phyloP scores from a whole-genome alignment of 2,797 vertebrate genomes.

The Pangasius djambal region DNA sequence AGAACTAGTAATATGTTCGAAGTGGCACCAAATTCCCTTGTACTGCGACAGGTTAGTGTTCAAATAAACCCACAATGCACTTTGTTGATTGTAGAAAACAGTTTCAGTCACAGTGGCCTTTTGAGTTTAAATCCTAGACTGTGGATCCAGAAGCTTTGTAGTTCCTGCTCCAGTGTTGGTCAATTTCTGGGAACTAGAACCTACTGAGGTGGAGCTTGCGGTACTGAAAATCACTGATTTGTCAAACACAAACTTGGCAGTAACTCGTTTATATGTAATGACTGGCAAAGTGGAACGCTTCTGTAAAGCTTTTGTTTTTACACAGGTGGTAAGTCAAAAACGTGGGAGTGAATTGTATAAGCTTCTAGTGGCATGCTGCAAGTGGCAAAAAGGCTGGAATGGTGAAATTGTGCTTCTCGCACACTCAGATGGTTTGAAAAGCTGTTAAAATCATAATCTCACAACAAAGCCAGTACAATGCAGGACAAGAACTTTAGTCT shows the following conservation, averaged over 20 bases:
- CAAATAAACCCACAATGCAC: background rate
- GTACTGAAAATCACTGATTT: background rate
- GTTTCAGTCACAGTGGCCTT: background rate
- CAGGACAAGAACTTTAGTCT: background rate
- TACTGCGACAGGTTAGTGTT: too few relatives aligned
- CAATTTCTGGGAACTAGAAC: background rate
- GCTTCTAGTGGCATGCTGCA: constrained; percentile 1
- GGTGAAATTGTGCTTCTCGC: background rate
- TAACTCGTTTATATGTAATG: constrained; percentile 17
- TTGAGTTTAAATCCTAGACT: background rate
- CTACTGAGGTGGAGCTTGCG: background rate
- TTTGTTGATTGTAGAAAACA: background rate
- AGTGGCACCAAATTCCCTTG: background rate
- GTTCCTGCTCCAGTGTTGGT: background rate
- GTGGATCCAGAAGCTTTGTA: background rate
- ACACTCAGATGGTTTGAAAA: background rate
- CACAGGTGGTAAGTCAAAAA: constrained; percentile 4
- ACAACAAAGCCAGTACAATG: constrained; percentile 6
- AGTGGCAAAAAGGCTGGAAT: background rate
- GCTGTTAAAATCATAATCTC: constrained; percentile 22
- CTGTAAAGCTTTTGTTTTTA: constrained; percentile 20
- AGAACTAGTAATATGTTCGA: background rate
- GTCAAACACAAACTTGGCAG: background rate
- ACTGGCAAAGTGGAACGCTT: background rate
- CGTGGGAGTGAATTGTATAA: constrained; percentile 22